These are phyloP conservation scores for Lichenostomus cassidix DNA, from an alignment of 2,113 vertebrate genomes.

Conservation along the genomic window DNA sequence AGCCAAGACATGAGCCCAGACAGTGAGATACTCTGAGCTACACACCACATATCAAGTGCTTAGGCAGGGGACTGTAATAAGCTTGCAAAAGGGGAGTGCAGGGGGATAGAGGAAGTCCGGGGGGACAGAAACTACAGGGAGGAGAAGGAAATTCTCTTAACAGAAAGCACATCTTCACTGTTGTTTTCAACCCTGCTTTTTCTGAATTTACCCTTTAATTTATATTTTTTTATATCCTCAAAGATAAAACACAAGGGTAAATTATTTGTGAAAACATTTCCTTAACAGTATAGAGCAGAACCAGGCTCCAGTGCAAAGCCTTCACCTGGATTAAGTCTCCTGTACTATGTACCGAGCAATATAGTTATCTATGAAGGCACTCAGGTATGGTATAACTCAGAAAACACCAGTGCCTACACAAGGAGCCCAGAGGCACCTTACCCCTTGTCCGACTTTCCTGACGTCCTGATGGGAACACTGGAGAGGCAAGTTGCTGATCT, in stretches of 20 bases:
- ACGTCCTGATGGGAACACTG: background rate
- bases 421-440: background rate
- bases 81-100: background rate
- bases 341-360: background rate
- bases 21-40: background rate
- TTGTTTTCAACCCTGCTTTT: background rate
- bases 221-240: background rate
- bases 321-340: background rate
- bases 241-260: background rate
- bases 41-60: background rate
- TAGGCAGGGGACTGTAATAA: background rate
- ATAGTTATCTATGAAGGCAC: background rate
- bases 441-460: background rate
- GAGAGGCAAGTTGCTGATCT: background rate
- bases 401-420: background rate
- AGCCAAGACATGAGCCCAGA: background rate
- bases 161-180: background rate
- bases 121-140: background rate
- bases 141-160: background rate
- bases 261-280: background rate
- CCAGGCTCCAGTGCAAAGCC: background rate
- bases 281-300: background rate
- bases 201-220: background rate
- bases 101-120: background rate
- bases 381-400: background rate